phyloP scores from a whole-genome alignment of 2,888 invertebrate genomes.

The Argyra leucocephala region DNA sequence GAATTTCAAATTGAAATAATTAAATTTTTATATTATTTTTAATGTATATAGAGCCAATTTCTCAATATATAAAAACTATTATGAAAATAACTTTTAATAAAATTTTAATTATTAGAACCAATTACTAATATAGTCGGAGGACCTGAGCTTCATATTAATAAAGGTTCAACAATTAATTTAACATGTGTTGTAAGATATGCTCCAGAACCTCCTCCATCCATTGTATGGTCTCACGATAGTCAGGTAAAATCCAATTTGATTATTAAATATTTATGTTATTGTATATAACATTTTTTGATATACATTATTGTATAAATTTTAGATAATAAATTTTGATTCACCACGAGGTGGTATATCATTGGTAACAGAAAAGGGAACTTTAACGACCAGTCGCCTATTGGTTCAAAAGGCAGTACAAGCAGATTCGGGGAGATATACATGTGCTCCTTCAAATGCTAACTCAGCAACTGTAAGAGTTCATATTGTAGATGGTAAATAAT shows the following conservation, averaged over 20 bases:
- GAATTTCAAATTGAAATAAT: no score
- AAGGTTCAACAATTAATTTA: constrained; percentile 79
- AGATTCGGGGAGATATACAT: constrained; percentile 75
- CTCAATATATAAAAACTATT: not conserved
- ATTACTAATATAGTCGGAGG: constrained; percentile 73
- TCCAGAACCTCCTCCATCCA: constrained; percentile 73
- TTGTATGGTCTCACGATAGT: constrained; percentile 74
- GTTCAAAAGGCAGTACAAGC: constrained; percentile 71
- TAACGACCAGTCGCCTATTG: constrained; percentile 72
- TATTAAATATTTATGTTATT: no score
- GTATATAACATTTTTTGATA: no score
- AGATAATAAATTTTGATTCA: constrained; percentile 84
- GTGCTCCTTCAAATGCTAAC: constrained; percentile 75
- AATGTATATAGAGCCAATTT: no score
- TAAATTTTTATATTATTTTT: no score
- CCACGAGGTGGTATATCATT: constrained; percentile 79
- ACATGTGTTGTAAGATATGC: constrained; percentile 76
- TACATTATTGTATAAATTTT: constrained; percentile 28
- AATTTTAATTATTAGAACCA: constrained; percentile 51
- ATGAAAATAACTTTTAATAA: not conserved
- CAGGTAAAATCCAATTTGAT: constrained; percentile 42
- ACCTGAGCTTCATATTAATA: constrained; percentile 73
- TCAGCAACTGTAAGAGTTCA: constrained; percentile 70
- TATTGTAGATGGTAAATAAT: constrained; percentile 70
- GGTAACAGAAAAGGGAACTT: constrained; percentile 74